phyloP scores from a whole-genome alignment of 2,888 invertebrate genomes.

The Macrophya alboannulata region DNA sequence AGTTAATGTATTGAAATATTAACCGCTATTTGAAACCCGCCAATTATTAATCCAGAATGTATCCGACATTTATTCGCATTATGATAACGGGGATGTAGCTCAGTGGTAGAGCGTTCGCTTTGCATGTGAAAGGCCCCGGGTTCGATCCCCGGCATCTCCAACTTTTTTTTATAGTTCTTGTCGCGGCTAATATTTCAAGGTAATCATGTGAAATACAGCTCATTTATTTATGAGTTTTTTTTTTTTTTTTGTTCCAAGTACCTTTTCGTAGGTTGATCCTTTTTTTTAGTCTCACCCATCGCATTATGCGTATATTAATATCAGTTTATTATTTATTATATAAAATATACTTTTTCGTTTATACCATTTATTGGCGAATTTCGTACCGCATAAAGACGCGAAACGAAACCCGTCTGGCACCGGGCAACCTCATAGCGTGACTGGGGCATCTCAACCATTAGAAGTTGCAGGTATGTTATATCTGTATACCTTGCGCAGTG shows the following conservation, averaged over 20 bases:
- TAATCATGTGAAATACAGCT: background rate
- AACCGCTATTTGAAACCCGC: background rate
- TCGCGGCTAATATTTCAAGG: background rate
- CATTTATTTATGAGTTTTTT: background rate
- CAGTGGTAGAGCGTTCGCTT: slow-evolving; percentile 99
- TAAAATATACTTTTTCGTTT: background rate
- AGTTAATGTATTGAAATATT: slow-evolving; percentile 9
- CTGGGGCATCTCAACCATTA: slow-evolving; percentile 49
- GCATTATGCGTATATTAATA: slow-evolving; percentile 66
- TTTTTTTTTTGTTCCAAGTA: slow-evolving; percentile 61
- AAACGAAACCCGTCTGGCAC: slow-evolving; percentile 46
- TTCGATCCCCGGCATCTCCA: slow-evolving; percentile 98
- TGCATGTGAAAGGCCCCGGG: slow-evolving; percentile 99
- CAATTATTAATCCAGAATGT: background rate
- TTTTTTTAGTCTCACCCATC: slow-evolving; percentile 77
- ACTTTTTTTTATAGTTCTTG: slow-evolving; percentile 74
- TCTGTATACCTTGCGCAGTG: slow-evolving; percentile 47
- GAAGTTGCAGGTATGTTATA: slow-evolving; percentile 35
- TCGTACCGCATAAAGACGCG: slow-evolving; percentile 1
- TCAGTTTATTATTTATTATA: background rate
- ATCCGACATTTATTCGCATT: background rate
- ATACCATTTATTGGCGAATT: background rate
- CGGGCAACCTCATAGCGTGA: slow-evolving; percentile 49
- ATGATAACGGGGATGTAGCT: slow-evolving; percentile 91
- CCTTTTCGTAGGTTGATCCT: slow-evolving; percentile 75